Conservation (phyloP, 2,888 invertebrate genomes). For the Patella caerulea region DNA sequence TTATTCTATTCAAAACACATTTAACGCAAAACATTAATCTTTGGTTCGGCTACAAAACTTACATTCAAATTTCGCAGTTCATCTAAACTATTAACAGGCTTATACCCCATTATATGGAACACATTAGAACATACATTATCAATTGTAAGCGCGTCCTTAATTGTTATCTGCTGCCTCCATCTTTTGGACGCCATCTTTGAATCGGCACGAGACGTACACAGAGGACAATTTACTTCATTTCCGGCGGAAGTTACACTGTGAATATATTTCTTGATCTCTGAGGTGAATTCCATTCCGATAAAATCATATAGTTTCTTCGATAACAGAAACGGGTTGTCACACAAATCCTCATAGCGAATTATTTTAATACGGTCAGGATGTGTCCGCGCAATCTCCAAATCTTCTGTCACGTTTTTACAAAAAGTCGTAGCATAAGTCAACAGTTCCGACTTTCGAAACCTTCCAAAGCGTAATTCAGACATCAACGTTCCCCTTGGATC, state of each 20-base stretch:
- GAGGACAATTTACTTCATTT: not conserved
- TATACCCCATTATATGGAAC: constrained; percentile 4
- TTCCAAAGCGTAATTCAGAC: not conserved
- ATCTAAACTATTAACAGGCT: not conserved
- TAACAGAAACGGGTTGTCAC: not conserved
- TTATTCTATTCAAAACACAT: too few relatives aligned
- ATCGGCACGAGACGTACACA: constrained; percentile 1
- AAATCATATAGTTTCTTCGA: not conserved
- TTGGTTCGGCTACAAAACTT: too few relatives aligned
- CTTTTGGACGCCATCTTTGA: constrained; percentile 6
- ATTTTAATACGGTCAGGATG: not conserved
- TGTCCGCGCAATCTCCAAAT: too few relatives aligned
- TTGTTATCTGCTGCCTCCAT: constrained; percentile 13
- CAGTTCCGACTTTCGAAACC: too few relatives aligned
- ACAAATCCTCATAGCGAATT: not conserved
- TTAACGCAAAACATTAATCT: too few relatives aligned
- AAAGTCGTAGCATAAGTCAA: too few relatives aligned
- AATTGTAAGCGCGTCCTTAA: not conserved
- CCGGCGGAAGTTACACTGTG: not conserved
- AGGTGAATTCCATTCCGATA: not conserved
- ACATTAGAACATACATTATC: constrained; percentile 7
- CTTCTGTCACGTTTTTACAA: too few relatives aligned
- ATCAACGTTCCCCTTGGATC: constrained; percentile 16
- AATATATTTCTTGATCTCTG: not conserved
- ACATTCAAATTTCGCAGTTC: too few relatives aligned